Evolutionary conservation across 2,797 vertebrate species (phyloP), one percentile per base, ranked within the genome.

Genomic region (Spondyliosoma cantharus): DNA sequence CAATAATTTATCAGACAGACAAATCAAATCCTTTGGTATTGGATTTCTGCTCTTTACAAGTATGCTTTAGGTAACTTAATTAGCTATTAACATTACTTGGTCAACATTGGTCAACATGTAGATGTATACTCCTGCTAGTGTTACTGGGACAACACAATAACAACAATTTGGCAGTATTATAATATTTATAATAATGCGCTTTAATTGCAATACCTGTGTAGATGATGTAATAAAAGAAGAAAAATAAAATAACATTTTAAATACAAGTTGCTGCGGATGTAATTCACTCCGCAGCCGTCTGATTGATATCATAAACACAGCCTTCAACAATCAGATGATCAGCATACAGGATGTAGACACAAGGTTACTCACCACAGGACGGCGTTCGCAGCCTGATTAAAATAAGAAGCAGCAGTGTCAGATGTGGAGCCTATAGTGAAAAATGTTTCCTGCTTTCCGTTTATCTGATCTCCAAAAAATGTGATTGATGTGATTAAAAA

Each of bases 321-420:
- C 11, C 6, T 72, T 46, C 32, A 64, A 73, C 50, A 80, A 71
- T 80, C 65, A 75, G 76, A 84, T 17, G 65, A 27, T 83, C 48
- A 76, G 85, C 49, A 58, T 29, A 57, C 78, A 86, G 86, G 88
- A 92, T 83, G 75, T 71, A 59, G 70, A 77, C 80, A 77, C 71
- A 52, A 69, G 50, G 48, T 78, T 78, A 67, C 53, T 83, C 89
- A 67, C 83, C 80, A 48, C 85, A 65, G 89, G 90, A 67, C 2
- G 48, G 63, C 6, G 4, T 69, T 88, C 50, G 46, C 65, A 76
- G 78, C 20, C 80, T 88, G 84, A 90, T 91, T 90, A 84, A 85
- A 87, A 88, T 75, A 64, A 65, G 76, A 88, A 72, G 66, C 71
- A 61, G 64, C 71, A 53, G 76, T 48, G 43, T 84, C 74, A 68